Percentiles rank a stretch among this genome's conserved stretches.
Evolutionary conservation across 2,113 vertebrate genomes (phyloP).

Genomic region (Scopus umbretta): DNA sequence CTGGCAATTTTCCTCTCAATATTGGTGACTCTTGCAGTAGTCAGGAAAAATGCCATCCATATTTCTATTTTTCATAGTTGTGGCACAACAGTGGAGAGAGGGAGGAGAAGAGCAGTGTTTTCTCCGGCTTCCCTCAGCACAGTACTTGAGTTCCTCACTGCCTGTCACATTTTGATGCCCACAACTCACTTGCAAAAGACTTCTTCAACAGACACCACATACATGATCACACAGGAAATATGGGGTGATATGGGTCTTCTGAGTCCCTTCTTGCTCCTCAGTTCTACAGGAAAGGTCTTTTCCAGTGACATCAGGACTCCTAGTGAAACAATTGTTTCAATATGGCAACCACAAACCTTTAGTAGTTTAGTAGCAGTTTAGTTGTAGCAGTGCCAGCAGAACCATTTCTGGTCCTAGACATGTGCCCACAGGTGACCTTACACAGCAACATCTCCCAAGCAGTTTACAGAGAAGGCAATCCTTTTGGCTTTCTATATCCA

Average conservation of each 20-base stretch:
- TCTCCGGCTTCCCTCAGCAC: neutral
- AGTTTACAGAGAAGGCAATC: neutral
- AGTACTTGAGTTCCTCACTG: neutral
- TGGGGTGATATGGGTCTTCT: neutral
- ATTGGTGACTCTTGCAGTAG: neutral
- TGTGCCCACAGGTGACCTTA: neutral
- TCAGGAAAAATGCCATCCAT: neutral
- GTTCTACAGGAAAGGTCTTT: neutral
- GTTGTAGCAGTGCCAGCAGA: neutral
- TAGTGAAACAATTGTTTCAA: neutral
- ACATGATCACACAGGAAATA: neutral
- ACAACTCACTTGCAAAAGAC: neutral
- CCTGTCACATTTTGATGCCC: neutral
- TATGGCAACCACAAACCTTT: neutral
- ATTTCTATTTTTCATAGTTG: slow-evolving; percentile 12
- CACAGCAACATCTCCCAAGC: neutral
- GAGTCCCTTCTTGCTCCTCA: neutral
- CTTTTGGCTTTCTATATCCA: neutral
- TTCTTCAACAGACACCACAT: neutral
- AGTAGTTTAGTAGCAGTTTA: neutral
- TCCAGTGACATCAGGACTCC: neutral
- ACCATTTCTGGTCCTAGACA: neutral
- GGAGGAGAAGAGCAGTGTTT: neutral
- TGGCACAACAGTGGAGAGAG: neutral
- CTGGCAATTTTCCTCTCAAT: neutral